Evolutionary conservation across 2,888 invertebrate species (phyloP).

Genomic region (Galeruca laticollis): DNA sequence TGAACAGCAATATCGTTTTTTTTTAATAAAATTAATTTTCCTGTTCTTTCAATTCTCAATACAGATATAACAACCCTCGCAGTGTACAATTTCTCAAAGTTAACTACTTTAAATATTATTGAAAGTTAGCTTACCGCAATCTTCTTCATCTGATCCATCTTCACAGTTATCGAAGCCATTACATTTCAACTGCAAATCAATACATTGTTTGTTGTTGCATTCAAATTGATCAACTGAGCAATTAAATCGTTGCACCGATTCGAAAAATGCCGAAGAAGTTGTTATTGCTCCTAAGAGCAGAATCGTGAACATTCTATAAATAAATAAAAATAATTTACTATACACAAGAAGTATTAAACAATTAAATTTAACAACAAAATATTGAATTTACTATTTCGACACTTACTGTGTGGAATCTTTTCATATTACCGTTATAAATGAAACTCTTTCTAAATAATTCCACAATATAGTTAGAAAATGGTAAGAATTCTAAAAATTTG

Average conservation of each 20-base stretch:
- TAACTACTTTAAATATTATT: neutral
- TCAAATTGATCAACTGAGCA: conserved; percentile 52
- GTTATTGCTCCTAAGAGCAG: conserved; percentile 46
- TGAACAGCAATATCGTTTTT: no score
- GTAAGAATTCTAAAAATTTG: no score
- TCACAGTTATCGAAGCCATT: conserved; percentile 54
- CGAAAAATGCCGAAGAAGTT: conserved; percentile 46
- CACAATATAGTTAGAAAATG: no score
- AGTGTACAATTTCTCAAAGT: no score
- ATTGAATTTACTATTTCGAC: neutral
- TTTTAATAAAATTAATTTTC: no score
- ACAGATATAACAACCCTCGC: no score
- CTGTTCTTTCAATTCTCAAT: no score
- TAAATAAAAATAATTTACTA: conserved; percentile 11
- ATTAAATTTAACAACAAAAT: no score
- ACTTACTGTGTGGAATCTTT: no score
- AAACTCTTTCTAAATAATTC: no score
- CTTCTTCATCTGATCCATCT: conserved; percentile 57
- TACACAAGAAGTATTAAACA: neutral
- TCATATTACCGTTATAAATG: no score
- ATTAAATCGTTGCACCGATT: conserved; percentile 36
- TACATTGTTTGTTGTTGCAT: conserved; percentile 53
- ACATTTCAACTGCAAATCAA: conserved; percentile 52
- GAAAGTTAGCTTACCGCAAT: conserved; percentile 54
- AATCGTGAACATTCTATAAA: conserved; percentile 43